Base-by-base conservation (phyloP, 2,888 invertebrate species). In the Aphrophora alni region DNA sequence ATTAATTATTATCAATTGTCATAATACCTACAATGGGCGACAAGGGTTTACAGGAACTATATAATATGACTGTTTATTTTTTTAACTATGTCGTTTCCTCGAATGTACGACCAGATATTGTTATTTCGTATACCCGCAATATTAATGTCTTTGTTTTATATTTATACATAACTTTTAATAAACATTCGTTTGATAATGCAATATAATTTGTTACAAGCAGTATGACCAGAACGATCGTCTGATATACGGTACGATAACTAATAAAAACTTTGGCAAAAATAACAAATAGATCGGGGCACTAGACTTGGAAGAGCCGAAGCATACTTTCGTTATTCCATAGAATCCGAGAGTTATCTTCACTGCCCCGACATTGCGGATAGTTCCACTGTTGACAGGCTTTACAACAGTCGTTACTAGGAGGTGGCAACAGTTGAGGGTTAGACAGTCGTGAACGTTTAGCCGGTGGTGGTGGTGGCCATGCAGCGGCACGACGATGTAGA, bases 341-440 rank as follows among this genome's bases (percentile, higher is more conserved):
- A 69, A 84, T 83, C 44, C 84, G 81, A 26, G 84, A 82, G 75
- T 82, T 81, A 79, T 84, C 84, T 59, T 84, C 82, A 75, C 83
- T 81, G 51, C 71, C 76, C 21, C 75, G 80, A 68, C 82, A 81
- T 27, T 82, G 80, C 84, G 84, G 82, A 82, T 81, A 84, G 87
- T 86, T 87, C 88, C 87, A 88, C 85, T 84, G 78, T 82, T 77
- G 87, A 87, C 89, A 59, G 8, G 78, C 84, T 85, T 85, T 85
- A 80, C 83, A 83, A 83, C 84, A 84, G 75, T 82, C 83, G 83
- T 83, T 74, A 78, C 81, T 79, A 70, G 78, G 73, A 33, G 73
- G 77, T 51, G 44, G 75, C 76, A 74, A 79, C 33, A 72, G 82
- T 26, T n/a, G 76, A n/a, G 77, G 79, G 77, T 44, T 75, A 78